A percentile compares a stretch with the other conserved stretches of the same genome.
These are phyloP conservation scores for Mobula hypostoma DNA, from an alignment of 2,113 vertebrate genomes.

Conservation along the genomic window DNA sequence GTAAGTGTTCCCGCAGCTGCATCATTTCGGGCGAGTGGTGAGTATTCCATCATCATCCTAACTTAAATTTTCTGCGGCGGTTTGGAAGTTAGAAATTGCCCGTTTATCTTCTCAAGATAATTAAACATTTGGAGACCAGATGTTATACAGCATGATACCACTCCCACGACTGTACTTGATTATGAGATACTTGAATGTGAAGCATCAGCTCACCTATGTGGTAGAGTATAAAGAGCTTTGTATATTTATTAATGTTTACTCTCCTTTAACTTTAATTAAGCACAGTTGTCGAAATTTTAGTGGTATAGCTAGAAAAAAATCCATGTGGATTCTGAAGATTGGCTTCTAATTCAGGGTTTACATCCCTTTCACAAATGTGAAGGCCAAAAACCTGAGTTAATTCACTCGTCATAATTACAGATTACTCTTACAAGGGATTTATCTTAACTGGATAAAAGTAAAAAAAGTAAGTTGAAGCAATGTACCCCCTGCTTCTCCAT, in stretches of 20 bases:
- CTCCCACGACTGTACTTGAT: neutral
- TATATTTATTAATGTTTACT: neutral
- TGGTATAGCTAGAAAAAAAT: neutral
- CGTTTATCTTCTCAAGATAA: neutral
- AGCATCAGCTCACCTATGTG: neutral
- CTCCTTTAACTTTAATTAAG: neutral
- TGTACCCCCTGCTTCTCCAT: neutral
- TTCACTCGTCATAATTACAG: neutral
- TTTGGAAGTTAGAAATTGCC: neutral
- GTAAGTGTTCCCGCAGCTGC: neutral
- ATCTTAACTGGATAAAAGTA: neutral
- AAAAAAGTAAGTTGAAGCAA: neutral
- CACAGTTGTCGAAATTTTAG: neutral
- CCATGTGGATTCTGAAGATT: neutral
- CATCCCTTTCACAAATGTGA: neutral
- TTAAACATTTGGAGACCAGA: neutral
- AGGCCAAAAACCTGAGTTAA: neutral
- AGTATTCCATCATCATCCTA: neutral
- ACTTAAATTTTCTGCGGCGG: neutral
- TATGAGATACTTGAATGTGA: neutral
- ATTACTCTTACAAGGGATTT: neutral
- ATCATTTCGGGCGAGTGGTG: neutral
- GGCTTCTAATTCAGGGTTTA: neutral
- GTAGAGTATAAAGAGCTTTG: neutral
- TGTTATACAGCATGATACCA: neutral